Evolutionary conservation across 2,888 invertebrate genomes (phyloP), one percentile per base, ranked within the genome.

Genomic region (Dasysyrphus tricinctus): DNA sequence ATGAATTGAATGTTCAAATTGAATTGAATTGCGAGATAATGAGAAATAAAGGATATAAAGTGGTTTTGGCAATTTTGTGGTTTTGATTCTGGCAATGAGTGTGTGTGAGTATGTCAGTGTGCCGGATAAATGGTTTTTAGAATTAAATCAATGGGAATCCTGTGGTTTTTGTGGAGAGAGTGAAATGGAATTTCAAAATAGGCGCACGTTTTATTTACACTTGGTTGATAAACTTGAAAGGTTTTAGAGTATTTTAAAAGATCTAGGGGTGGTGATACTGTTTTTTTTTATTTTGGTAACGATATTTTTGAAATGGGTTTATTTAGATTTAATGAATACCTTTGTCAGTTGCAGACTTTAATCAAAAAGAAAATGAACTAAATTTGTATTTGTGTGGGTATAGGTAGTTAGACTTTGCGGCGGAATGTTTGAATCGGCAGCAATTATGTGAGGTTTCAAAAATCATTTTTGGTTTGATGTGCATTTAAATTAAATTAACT

Each of bases 11-110:
- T n/a, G 59, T 49, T 56, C 9, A 56, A 69, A 70, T 67, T 69
- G 57, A 84, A 72, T 54, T 67, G 44, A 63, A 65, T n/a, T n/a
- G 49, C 56, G 67, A 69, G 54, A 39, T 80, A 73, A 84, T 72
- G 61, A 73, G 72, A 59, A 72, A 54, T 47, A 47, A 34, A 34
- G 76, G 80, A 80, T 56, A 76, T 67, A 61, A 67, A 72, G 67
- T 80, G 84, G 72, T 80, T 76, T 72, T 59, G 56, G n/a, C 39
- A 78, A 82, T 69, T 73, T 34, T 7, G 82, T 59, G 65, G 72
- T 73, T 59, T 56, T 24, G 57, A 34, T 19, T 49, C 11, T 42
- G 39, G 8, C 29, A n/a, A 14, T 8, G 16, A 9, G 47, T 12
- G 49, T 39, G 12, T 47, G 4, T 7, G 65, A 49, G 8, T 12